Evolutionary conservation across 2,888 invertebrate species (phyloP).

Genomic region (Elegia similella): DNA sequence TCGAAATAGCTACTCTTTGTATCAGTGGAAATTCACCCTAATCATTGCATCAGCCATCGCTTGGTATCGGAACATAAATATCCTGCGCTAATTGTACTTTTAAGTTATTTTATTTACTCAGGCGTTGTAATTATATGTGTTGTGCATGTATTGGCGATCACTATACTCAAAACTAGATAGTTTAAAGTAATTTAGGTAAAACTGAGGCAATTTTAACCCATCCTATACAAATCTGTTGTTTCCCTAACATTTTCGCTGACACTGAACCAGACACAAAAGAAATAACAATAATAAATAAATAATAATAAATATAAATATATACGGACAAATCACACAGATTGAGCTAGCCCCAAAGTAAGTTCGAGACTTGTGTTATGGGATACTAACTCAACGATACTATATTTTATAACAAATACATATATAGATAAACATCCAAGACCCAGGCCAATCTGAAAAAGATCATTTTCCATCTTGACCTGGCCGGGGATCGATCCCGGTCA

Average conservation of each 20-base stretch:
- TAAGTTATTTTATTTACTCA: slow-evolving; percentile 21
- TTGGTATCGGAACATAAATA: slow-evolving; percentile 45
- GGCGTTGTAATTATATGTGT: slow-evolving; percentile 17
- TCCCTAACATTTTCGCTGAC: neutral
- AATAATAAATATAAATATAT: no score
- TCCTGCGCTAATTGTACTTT: slow-evolving; percentile 43
- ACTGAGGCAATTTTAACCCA: neutral
- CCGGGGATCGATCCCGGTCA: no score
- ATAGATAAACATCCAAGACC: no score
- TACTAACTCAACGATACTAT: no score
- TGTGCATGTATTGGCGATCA: neutral
- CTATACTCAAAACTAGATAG: neutral
- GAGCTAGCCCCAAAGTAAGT: no score
- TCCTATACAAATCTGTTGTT: neutral
- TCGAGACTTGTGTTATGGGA: no score
- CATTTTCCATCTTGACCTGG: no score
- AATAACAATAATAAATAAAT: no score
- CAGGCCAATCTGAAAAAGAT: no score
- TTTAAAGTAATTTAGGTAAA: neutral
- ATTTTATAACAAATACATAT: no score
- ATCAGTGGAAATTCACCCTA: neutral
- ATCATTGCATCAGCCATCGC: slow-evolving; percentile 45
- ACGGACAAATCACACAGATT: no score
- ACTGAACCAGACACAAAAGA: no score
- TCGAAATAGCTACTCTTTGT: neutral